These are phyloP conservation scores for Halcyon senegalensis DNA, from an alignment of 2,113 vertebrate genomes.

Conservation along the genomic window DNA sequence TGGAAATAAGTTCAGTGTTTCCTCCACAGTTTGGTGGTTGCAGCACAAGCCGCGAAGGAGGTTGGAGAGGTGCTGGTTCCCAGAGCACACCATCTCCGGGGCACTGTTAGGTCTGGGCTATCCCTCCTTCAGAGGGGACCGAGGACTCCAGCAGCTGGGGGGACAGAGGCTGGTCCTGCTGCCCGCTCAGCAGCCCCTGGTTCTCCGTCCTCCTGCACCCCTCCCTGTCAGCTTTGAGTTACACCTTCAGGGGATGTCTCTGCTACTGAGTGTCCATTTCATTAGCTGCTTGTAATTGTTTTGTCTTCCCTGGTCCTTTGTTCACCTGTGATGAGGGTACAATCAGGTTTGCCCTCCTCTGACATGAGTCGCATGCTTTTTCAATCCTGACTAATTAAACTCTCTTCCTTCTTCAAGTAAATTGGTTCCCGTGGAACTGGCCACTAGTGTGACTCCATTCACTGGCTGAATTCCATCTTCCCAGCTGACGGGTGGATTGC, in stretches of 20 bases:
- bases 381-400: slow-evolving; percentile 52
- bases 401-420: slow-evolving; percentile 11
- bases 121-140: not conserved
- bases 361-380: slow-evolving; percentile 46
- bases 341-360: slow-evolving; percentile 14
- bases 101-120: not conserved
- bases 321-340: slow-evolving; percentile 45
- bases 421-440: slow-evolving; percentile 26
- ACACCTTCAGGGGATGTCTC: not conserved
- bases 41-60: not conserved
- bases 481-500: slow-evolving; percentile 16
- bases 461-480: not conserved
- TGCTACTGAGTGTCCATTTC: slow-evolving; percentile 1
- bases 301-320: slow-evolving; percentile 53
- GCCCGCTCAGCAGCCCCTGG: not conserved
- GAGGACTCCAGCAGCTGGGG: not conserved
- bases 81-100: not conserved
- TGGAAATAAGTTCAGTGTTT: not conserved
- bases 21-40: not conserved
- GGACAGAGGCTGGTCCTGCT: not conserved
- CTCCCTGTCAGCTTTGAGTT: not conserved
- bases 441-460: not conserved
- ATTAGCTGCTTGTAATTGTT: slow-evolving; percentile 47
- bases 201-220: not conserved
- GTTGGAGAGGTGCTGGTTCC: not conserved